These are phyloP conservation scores for Cephalotes varians DNA, from an alignment of 2,888 invertebrate genomes.

Conservation along the genomic window DNA sequence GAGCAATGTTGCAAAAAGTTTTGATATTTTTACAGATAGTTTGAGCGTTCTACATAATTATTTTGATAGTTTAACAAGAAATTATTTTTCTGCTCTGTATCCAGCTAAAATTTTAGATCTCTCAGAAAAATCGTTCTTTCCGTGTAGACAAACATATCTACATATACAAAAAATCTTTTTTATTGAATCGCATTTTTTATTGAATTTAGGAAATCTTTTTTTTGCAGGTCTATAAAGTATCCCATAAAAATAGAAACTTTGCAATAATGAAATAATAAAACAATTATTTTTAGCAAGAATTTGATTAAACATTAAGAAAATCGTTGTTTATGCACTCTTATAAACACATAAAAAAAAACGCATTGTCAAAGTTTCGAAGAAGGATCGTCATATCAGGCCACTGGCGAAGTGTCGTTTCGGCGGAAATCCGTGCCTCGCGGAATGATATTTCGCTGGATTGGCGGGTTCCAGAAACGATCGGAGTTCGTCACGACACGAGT, in stretches of 20 bases:
- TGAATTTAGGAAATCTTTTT: neutral
- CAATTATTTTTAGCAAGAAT: neutral
- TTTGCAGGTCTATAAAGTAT: too few species aligned
- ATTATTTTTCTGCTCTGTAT: too few species aligned
- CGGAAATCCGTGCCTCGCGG: constrained; percentile 44
- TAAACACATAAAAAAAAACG: constrained; percentile 4
- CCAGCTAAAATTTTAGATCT: too few species aligned
- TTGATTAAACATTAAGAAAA: neutral
- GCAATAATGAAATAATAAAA: neutral
- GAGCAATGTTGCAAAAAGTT: too few species aligned
- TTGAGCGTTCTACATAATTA: too few species aligned
- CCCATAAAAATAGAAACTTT: neutral
- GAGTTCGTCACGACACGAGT: constrained; percentile 57
- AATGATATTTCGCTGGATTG: constrained; percentile 69
- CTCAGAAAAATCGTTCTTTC: too few species aligned
- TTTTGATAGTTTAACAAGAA: too few species aligned
- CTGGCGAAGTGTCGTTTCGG: constrained; percentile 43
- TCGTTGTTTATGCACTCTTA: neutral
- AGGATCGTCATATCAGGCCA: constrained; percentile 37
- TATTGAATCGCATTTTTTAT: neutral
- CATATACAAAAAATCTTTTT: neutral
- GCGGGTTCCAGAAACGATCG: constrained; percentile 61
- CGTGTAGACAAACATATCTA: neutral
- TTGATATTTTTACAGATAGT: too few species aligned
- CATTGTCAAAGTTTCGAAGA: neutral